Evolutionary conservation across 1,140 invertebrate species (phyloP).

Genomic region (Pachypsylla venusta): DNA sequence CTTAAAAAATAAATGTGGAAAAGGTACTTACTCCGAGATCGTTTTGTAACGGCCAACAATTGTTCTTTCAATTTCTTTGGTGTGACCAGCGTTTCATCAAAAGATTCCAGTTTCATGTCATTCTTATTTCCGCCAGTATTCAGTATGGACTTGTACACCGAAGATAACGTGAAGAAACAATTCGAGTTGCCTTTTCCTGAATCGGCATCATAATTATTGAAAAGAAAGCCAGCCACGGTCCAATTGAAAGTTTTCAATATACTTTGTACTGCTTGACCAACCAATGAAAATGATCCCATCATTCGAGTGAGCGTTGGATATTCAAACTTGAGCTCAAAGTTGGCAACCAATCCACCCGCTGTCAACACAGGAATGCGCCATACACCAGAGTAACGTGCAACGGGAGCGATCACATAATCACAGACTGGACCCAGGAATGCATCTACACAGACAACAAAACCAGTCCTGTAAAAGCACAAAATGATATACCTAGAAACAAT

Average conservation of each 20-base stretch:
- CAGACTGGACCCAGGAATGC: constrained; percentile 81
- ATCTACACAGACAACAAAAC: constrained; percentile 37
- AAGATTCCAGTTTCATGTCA: constrained; percentile 2
- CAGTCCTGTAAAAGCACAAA: constrained; percentile 8
- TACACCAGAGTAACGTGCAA: constrained; percentile 68
- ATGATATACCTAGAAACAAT: constrained; percentile 1
- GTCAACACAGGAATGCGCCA: constrained; percentile 81
- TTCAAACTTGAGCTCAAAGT: constrained; percentile 51
- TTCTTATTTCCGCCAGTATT: background rate
- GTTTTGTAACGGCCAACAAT: constrained; percentile 44
- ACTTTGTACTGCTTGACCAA: constrained; percentile 49
- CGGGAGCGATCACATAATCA: constrained; percentile 79
- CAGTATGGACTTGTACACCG: constrained; percentile 24
- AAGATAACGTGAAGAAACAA: constrained; percentile 54
- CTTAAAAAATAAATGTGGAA: no score
- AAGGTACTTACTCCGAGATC: constrained; percentile 58
- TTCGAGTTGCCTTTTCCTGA: constrained; percentile 45
- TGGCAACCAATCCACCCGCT: constrained; percentile 63
- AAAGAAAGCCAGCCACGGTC: constrained; percentile 49
- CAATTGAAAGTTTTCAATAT: constrained; percentile 55
- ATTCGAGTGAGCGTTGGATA: constrained; percentile 70
- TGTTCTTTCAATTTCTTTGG: constrained; percentile 41
- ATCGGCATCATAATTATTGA: constrained; percentile 45
- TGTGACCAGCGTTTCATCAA: constrained; percentile 33
- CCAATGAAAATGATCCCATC: constrained; percentile 63